Conservation (phyloP, 2,113 vertebrate species). For the Lucifuga dentata region DNA sequence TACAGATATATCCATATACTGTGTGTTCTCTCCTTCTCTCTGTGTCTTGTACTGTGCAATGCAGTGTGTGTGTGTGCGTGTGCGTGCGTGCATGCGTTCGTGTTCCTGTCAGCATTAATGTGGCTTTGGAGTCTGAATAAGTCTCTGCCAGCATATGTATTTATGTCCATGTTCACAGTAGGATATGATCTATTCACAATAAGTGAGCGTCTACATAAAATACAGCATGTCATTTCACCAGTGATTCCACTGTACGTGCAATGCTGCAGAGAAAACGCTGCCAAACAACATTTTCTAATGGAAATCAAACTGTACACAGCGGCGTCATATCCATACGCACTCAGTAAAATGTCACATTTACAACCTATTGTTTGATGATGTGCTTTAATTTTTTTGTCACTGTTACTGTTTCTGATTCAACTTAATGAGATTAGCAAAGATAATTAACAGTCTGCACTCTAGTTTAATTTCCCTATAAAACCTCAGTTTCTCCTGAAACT, state of each 20-base stretch:
- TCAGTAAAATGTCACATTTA: background rate
- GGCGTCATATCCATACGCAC: too few relatives aligned
- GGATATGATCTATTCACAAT: slow-evolving; percentile 52
- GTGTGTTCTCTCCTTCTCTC: background rate
- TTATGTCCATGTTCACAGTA: background rate
- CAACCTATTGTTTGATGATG: too few relatives aligned
- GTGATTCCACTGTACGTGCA: slow-evolving; percentile 7
- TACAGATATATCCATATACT: background rate
- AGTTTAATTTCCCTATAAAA: too few relatives aligned
- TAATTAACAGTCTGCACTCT: too few relatives aligned
- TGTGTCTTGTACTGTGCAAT: background rate
- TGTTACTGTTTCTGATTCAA: too few relatives aligned
- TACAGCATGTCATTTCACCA: slow-evolving; percentile 26
- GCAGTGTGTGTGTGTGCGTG: too few relatives aligned
- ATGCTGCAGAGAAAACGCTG: slow-evolving; percentile 11
- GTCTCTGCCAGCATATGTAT: slow-evolving; percentile 46
- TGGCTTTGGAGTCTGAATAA: slow-evolving; percentile 46
- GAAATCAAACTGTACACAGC: slow-evolving; percentile 14
- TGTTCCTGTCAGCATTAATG: slow-evolving; percentile 25
- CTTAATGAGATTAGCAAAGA: too few relatives aligned
- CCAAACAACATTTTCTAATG: background rate
- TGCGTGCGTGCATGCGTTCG: too few relatives aligned
- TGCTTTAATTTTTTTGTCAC: too few relatives aligned
- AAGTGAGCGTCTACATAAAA: slow-evolving; percentile 40
- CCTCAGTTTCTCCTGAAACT: too few relatives aligned